Percentiles rank a stretch among this genome's conserved stretches.
phyloP scores from a whole-genome alignment of 2,888 invertebrate genomes.

The Megalurothrips usitatus region DNA sequence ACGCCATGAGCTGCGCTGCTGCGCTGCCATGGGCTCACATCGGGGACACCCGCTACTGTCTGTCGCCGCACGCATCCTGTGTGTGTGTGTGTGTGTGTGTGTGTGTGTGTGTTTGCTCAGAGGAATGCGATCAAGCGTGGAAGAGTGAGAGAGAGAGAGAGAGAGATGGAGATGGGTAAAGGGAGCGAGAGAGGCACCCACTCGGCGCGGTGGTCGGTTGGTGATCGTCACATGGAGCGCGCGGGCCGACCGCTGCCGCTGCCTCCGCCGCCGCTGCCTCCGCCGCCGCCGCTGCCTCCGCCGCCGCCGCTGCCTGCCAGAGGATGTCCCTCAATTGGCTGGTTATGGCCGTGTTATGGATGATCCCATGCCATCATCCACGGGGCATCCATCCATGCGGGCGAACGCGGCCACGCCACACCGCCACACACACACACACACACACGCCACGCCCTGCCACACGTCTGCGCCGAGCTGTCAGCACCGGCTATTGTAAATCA shows the following conservation, averaged over 20 bases:
- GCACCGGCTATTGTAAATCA: slow-evolving; percentile 1
- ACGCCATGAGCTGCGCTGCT: neutral
- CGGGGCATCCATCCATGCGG: neutral
- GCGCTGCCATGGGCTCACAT: neutral
- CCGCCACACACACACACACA: neutral
- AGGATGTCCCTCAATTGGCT: slow-evolving; percentile 24
- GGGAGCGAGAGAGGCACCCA: neutral
- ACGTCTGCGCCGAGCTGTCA: neutral
- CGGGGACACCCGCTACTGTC: neutral
- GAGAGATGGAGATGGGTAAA: neutral
- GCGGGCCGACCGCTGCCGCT: slow-evolving; percentile 12
- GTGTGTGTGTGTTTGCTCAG: no score
- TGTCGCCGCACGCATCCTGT: neutral
- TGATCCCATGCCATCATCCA: neutral
- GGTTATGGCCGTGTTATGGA: slow-evolving; percentile 24
- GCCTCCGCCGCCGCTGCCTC: no score
- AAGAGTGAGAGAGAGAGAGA: neutral
- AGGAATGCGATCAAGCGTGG: no score
- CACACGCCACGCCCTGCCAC: neutral
- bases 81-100: no score
- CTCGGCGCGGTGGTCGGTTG: neutral
- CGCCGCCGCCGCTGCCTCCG: neutral
- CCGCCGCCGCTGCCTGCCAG: neutral
- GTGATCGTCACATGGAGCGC: neutral
- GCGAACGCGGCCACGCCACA: neutral